Percentiles rank a stretch among this genome's conserved stretches.
phyloP scores from a whole-genome alignment of 37 sponge, comb jelly and placozoan species.

The Hormiphora californensis region DNA sequence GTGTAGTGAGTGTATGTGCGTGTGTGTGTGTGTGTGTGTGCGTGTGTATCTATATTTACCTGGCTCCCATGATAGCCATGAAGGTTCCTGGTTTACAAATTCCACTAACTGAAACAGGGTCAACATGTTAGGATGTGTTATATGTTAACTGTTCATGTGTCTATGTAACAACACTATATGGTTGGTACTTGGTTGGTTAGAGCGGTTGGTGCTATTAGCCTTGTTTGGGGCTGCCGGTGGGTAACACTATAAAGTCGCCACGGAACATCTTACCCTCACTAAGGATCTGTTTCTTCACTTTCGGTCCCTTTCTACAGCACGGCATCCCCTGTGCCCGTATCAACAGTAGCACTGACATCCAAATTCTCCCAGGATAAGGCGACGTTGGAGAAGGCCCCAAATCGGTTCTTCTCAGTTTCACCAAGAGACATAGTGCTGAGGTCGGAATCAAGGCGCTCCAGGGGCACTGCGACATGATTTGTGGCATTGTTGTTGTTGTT shows the following conservation, averaged over 20 bases:
- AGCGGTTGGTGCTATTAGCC: too few relatives aligned
- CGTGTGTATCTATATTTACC: background rate
- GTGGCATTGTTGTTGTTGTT: too few relatives aligned
- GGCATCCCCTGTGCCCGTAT: background rate
- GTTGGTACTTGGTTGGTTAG: too few relatives aligned
- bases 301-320: background rate
- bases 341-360: background rate
- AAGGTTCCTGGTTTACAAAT: background rate
- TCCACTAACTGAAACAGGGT: constrained; percentile 1
- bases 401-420: background rate
- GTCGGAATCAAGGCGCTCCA: too few relatives aligned
- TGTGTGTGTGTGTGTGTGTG: too few relatives aligned
- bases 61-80: constrained; percentile 3
- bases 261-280: background rate
- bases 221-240: too few relatives aligned
- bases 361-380: background rate
- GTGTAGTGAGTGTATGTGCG: too few relatives aligned
- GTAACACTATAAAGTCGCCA: background rate
- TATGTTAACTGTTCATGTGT: too few relatives aligned
- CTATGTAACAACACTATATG: too few relatives aligned
- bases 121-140: too few relatives aligned
- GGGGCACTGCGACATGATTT: too few relatives aligned
- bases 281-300: background rate
- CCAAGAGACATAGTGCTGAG: too few relatives aligned
- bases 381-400: background rate